These are phyloP conservation scores for Tetragonula carbonaria DNA, from an alignment of 2,888 invertebrate genomes.

Conservation along the genomic window DNA sequence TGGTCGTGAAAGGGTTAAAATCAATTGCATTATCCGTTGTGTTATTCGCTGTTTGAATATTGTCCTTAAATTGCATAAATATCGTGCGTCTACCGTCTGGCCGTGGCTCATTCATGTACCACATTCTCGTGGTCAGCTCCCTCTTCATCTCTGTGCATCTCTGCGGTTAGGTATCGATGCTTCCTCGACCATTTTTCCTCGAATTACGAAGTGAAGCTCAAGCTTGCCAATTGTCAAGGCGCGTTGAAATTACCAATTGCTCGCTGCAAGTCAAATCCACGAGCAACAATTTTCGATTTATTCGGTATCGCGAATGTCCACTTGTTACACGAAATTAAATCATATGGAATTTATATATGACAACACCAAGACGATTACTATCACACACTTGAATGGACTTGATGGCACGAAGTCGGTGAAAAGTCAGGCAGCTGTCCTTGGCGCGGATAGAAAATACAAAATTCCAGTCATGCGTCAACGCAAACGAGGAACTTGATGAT, in stretches of 20 bases:
- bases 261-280: constrained; percentile 5
- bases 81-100: constrained; percentile 23
- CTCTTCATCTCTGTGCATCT: constrained; percentile 5
- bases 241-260: constrained; percentile 10
- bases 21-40: neutral
- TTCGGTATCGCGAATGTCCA: neutral
- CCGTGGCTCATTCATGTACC: constrained; percentile 54
- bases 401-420: too few species aligned
- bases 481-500: neutral
- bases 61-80: constrained; percentile 12
- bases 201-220: constrained; percentile 37
- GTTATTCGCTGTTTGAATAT: neutral
- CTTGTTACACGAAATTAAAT: neutral
- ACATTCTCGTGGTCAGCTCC: constrained; percentile 44
- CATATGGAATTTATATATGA: neutral
- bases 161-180: constrained; percentile 54
- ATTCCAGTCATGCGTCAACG: neutral
- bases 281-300: neutral
- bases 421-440: neutral
- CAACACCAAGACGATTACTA: neutral
- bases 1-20: neutral
- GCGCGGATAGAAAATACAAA: neutral
- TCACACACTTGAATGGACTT: neutral
- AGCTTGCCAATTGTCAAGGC: constrained; percentile 44
- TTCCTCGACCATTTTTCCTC: constrained; percentile 53